Evolutionary conservation across 2,888 invertebrate genomes (phyloP), one percentile per base, ranked within the genome.

Genomic region (Plusia festucae): DNA sequence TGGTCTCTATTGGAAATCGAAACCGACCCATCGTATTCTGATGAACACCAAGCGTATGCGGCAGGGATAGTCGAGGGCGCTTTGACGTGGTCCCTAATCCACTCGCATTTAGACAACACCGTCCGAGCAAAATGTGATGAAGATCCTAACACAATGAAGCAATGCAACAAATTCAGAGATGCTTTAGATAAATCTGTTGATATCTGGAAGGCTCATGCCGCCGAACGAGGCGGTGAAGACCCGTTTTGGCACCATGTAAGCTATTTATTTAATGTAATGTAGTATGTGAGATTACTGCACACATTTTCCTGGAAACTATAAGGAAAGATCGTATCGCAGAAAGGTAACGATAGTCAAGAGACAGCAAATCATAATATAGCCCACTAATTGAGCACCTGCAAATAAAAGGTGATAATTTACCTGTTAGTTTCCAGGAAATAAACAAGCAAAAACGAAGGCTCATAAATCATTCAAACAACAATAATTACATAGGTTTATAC

Each of bases 21-120:
- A 91, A 98, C 98, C 0, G 96, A 97, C 78, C 94, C 95, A 24
- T 95, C 95, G 4, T 97, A 97, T 89, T 96, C 97, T 0, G 98
- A 98, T 88, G 96, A 96, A 81, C 96, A 97, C 52, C 98, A 98
- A 93, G 98, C 98, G 0, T 98, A 97, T 88, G 97, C 97, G 1
- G 98, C 98, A 1, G 99, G 99, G 6, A 95, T 97, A 51, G 95
- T 97, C 0, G 98, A 99, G 90, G 98, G 98, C 0, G 96, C 97
- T 22, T 90, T 98, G 4, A 98, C 98, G 11, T 97, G 97, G 96
- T 97, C 97, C 70, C 95, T 97, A 64, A 98, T 98, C 77, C 96
- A 97, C 87, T 96, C 97, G 82, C 97, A 98, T 85, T 97, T 98
- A 96, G 95, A 96, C 82, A 98, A 98, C 86, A 97, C 97, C 24